A percentile compares a stretch with the other conserved stretches of the same genome.
phyloP scores from a whole-genome alignment of 2,113 vertebrate genomes.

The Crotalus tigris region DNA sequence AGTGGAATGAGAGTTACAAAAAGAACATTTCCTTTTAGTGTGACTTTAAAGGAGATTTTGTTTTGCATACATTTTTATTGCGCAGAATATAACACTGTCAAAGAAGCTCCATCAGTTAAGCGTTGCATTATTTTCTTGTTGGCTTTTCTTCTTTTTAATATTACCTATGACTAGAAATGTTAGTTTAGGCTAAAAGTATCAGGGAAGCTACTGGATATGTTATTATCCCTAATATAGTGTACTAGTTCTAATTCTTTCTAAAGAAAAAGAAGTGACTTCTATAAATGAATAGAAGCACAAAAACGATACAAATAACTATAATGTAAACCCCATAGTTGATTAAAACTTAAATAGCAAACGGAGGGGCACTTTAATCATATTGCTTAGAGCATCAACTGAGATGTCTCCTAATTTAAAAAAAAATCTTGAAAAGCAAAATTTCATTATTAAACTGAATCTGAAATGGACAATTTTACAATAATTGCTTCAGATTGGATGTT shows the following conservation, averaged over 20 bases:
- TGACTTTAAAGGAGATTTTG: conserved; percentile 13
- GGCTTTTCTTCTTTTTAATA: neutral
- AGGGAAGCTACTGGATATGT: neutral
- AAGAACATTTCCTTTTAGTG: neutral
- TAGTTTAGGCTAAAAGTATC: conserved; percentile 41
- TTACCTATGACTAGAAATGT: conserved; percentile 41
- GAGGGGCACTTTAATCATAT: neutral
- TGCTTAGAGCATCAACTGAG: neutral
- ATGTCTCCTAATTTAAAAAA: neutral
- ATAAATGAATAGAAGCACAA: neutral
- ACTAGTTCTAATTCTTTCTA: neutral
- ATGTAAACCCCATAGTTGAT: neutral
- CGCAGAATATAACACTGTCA: neutral
- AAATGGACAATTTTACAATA: neutral
- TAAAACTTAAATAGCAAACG: neutral
- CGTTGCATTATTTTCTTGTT: neutral
- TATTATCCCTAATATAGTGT: neutral
- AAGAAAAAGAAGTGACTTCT: neutral
- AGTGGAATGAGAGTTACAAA: neutral
- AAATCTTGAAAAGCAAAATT: neutral
- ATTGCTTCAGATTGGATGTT: conserved; percentile 1
- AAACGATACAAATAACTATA: neutral
- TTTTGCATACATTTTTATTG: conserved; percentile 25
- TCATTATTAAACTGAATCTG: neutral
- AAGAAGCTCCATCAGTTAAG: neutral